These are phyloP conservation scores for Machimus rusticus DNA, from an alignment of 2,888 invertebrate species.

Conservation along the genomic window DNA sequence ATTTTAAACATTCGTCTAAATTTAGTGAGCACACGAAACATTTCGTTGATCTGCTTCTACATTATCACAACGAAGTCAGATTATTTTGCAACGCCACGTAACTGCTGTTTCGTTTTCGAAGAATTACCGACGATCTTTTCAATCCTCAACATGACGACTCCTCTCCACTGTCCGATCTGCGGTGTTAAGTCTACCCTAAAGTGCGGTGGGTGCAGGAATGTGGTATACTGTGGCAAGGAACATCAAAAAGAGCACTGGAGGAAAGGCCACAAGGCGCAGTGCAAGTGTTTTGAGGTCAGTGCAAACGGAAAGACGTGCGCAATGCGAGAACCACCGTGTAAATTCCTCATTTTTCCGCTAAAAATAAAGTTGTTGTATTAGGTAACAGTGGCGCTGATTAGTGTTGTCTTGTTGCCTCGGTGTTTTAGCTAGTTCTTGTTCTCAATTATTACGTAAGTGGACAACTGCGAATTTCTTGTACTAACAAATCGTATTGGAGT, in stretches of 20 bases:
- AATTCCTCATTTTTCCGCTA: background rate
- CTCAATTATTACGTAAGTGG: background rate
- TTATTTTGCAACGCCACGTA: background rate
- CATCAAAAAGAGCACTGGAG: conserved; percentile 79
- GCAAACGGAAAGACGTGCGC: background rate
- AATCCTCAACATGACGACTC: background rate
- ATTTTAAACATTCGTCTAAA: conserved; percentile 25
- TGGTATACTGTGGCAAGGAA: conserved; percentile 74
- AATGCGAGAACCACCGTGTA: background rate
- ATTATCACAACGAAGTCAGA: background rate
- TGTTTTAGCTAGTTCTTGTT: no score
- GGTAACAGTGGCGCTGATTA: background rate
- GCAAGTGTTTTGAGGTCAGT: conserved; percentile 64
- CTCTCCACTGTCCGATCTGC: conserved; percentile 70
- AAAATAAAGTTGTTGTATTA: background rate
- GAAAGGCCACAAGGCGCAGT: conserved; percentile 71
- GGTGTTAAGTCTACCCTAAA: conserved; percentile 69
- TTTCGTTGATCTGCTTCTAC: background rate
- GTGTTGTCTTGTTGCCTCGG: background rate
- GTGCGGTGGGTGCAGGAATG: conserved; percentile 73
- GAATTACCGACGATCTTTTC: background rate
- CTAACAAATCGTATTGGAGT: background rate
- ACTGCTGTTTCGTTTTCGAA: background rate
- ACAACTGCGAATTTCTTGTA: no score
- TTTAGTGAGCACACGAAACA: background rate